Conservation (phyloP, 1,140 invertebrate species). For the Acromyrmex charruanus region DNA sequence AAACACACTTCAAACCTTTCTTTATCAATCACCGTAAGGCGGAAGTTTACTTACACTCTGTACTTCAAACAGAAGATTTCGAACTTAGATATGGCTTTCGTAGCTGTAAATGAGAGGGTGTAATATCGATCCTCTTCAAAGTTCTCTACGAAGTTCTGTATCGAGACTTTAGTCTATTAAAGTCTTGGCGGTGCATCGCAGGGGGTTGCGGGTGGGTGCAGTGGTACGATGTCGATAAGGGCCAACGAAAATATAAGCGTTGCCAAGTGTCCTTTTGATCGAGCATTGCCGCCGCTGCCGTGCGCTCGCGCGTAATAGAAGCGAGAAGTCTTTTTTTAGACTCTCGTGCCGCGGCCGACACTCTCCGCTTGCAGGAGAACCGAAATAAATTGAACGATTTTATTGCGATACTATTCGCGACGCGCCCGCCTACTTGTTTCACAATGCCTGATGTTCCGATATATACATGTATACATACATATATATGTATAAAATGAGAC, state of each 20-base stretch:
- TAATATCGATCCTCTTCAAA: slow-evolving; percentile 18
- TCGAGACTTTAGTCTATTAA: not conserved
- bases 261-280: slow-evolving; percentile 62
- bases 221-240: slow-evolving; percentile 45
- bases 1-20: no score
- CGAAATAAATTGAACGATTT: slow-evolving; percentile 64
- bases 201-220: not conserved
- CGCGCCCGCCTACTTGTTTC: slow-evolving; percentile 53
- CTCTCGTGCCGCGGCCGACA: slow-evolving; percentile 41
- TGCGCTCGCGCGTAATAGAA: slow-evolving; percentile 46
- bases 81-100: no score
- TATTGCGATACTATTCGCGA: slow-evolving; percentile 60
- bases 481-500: not conserved
- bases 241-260: slow-evolving; percentile 55
- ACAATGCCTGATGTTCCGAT: slow-evolving; percentile 41
- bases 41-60: no score
- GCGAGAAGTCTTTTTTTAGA: slow-evolving; percentile 58
- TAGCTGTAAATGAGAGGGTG: not conserved
- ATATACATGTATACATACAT: not conserved
- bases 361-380: slow-evolving; percentile 47
- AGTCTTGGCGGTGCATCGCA: not conserved
- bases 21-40: no score
- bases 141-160: no score
- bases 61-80: no score
- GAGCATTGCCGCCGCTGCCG: slow-evolving; percentile 55